Base-by-base conservation (phyloP, 2,888 invertebrate species). In the Cerceris rybyensis region DNA sequence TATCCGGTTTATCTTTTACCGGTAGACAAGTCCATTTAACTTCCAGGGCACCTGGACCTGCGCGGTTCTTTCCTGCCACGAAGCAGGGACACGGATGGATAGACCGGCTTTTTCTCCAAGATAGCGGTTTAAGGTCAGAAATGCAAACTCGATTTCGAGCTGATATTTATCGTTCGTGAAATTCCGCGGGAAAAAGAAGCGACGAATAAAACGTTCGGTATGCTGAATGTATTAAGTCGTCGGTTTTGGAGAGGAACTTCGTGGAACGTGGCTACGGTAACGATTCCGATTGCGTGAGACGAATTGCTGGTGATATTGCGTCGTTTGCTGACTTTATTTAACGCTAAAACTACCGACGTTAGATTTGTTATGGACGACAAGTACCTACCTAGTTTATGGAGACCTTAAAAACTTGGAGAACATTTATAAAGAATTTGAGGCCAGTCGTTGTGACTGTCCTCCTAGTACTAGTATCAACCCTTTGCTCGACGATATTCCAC, bases 1-100 rank as follows among this genome's bases (percentile, higher is more conserved):
- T 77, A 75, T 79, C 81, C 78, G 80, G 85, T 85, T 85, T 80
- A 84, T 87, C 84, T 82, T 83, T 82, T 82, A 75, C 67, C 76
- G 70, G 61, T 75, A 73, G 78, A 82, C 82, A 80, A 80, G 76
- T 78, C 75, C 77, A 75, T 80, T 81, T 80, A 77, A 82, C 77
- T 84, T 82, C 68, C 78, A 60, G 61, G 57, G 67, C 75, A 73
- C 65, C 70, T 75, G 81, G 71, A 80, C 65, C 75, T 59, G 64
- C 52, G 49, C 60, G 49, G 17, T 65, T 63, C 57, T 65, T 73
- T 64, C 70, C 50, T 43, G 66, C 60, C 52, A 11, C 16, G 16
- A 16, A 64, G 46, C 41, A 8, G 52, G 16, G 50, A 49, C 63
- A 52, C 49, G 50, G 49, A 50, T 39, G 39, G 49, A 46, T 14